Percentiles rank a stretch among this genome's conserved stretches.
Conservation (phyloP, 2,113 vertebrate genomes). For the Centropus unirufus region DNA sequence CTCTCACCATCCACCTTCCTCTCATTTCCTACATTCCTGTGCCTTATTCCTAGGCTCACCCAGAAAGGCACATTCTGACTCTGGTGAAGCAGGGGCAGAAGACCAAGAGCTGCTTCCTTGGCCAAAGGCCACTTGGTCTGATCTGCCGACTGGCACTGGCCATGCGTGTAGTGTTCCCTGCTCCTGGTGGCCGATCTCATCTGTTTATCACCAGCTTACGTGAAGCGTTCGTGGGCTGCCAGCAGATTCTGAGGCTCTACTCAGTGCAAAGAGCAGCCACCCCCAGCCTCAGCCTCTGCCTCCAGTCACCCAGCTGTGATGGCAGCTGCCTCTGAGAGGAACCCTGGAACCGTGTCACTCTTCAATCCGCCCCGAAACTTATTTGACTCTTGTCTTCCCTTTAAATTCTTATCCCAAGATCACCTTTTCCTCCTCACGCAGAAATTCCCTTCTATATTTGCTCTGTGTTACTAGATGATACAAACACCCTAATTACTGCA, state of each 20-base stretch:
- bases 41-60: neutral
- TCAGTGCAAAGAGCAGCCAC: neutral
- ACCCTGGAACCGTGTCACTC: neutral
- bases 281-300: neutral
- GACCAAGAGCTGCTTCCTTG: neutral
- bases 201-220: neutral
- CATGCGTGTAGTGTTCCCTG: neutral
- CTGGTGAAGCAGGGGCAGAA: neutral
- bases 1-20: neutral
- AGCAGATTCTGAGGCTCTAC: neutral
- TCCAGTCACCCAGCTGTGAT: neutral
- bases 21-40: neutral
- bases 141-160: neutral
- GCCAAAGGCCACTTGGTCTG: neutral
- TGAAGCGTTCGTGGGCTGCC: neutral
- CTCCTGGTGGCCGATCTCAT: conserved; percentile 14
- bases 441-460: neutral
- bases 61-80: neutral
- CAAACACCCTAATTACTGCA: conserved; percentile 27
- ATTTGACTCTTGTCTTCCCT: neutral
- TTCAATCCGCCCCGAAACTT: neutral
- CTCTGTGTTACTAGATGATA: neutral
- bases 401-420: neutral
- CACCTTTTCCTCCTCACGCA: neutral
- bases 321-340: neutral